phyloP scores from a whole-genome alignment of 1,140 invertebrate species.

The Nephotettix cincticeps region DNA sequence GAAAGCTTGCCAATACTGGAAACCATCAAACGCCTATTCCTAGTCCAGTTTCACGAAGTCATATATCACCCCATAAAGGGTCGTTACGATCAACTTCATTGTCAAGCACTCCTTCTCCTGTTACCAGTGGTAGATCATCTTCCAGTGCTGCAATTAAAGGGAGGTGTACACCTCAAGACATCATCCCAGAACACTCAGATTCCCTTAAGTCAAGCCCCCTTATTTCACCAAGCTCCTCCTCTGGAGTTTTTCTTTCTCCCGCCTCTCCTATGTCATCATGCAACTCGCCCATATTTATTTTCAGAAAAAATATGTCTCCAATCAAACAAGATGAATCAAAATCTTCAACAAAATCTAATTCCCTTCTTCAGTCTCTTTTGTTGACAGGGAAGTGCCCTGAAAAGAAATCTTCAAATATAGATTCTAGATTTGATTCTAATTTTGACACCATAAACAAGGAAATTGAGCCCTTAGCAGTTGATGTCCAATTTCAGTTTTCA shows the following conservation, averaged over 20 bases:
- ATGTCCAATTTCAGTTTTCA: constrained; percentile 1
- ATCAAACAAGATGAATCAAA: background rate
- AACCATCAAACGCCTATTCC: background rate
- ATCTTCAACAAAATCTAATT: background rate
- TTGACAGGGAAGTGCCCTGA: background rate
- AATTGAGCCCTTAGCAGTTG: constrained; percentile 5
- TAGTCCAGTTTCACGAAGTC: background rate
- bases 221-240: background rate
- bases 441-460: background rate
- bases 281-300: background rate
- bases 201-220: background rate
- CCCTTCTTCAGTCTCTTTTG: constrained; percentile 11
- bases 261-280: background rate
- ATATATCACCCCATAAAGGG: background rate
- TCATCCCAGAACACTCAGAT: background rate
- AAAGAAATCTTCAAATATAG: background rate
- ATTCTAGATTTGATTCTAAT: background rate
- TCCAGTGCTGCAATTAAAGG: background rate
- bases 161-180: background rate
- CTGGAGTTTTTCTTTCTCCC: constrained; percentile 11
- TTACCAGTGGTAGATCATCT: background rate
- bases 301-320: background rate
- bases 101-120: background rate
- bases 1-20: background rate
- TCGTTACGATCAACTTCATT: background rate